These are phyloP conservation scores for Polypterus senegalus DNA, from an alignment of 2,113 vertebrate genomes.

Conservation along the genomic window DNA sequence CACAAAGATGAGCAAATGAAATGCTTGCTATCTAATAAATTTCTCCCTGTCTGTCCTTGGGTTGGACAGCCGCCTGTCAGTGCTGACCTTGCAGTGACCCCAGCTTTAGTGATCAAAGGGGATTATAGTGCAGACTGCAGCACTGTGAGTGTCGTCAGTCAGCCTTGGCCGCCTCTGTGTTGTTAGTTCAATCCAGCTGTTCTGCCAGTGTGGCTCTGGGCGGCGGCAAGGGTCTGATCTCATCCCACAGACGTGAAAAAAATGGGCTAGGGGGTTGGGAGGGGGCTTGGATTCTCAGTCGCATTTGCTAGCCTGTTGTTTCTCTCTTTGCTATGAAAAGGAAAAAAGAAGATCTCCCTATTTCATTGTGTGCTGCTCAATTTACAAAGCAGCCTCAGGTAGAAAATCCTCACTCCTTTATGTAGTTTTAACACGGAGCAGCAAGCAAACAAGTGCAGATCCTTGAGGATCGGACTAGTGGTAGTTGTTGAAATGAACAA, in stretches of 20 bases:
- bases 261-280: constrained; percentile 10
- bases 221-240: constrained; percentile 1
- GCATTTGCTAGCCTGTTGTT: no score
- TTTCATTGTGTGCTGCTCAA: no score
- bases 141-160: constrained; percentile 18
- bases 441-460: no score
- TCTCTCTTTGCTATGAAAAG: no score
- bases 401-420: no score
- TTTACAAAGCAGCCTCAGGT: no score
- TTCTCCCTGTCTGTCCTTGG: constrained; percentile 12
- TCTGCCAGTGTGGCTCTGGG: not conserved
- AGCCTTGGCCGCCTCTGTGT: constrained; percentile 15
- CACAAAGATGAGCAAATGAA: constrained; percentile 25
- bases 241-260: constrained; percentile 9
- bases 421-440: no score
- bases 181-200: constrained; percentile 15
- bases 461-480: no score
- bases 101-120: constrained; percentile 40
- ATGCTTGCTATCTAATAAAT: constrained; percentile 17
- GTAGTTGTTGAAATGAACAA: no score
- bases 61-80: constrained; percentile 26
- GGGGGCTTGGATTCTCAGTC: constrained; percentile 3
- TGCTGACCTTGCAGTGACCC: constrained; percentile 45
- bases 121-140: constrained; percentile 28
- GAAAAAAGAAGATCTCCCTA: no score